Percentiles rank a stretch among this genome's conserved stretches.
Conservation (phyloP, 2,888 invertebrate genomes). For the Leucozona laternaria region DNA sequence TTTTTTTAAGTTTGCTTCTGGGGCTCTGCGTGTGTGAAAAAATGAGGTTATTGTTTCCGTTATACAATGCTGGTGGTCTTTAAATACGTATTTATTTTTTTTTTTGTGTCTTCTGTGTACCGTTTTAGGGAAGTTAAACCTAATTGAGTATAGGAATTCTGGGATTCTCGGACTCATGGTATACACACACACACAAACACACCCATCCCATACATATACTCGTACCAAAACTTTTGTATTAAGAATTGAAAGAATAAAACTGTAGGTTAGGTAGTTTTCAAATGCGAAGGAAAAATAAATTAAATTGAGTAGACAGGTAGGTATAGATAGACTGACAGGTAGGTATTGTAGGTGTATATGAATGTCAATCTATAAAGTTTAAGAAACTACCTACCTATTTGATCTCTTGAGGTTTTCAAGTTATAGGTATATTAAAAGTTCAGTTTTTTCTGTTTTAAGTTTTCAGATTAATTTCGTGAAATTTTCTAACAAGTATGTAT, state of each 20-base stretch:
- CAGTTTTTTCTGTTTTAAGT: not conserved
- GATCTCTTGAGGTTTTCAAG: slow-evolving; percentile 9
- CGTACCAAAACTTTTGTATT: not conserved
- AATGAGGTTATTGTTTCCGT: slow-evolving; percentile 71
- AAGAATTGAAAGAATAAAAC: not conserved
- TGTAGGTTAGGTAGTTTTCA: not conserved
- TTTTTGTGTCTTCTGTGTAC: not conserved
- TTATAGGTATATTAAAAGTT: not conserved
- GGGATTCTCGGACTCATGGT: slow-evolving; percentile 1
- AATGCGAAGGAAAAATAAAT: not conserved
- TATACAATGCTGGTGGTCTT: slow-evolving; percentile 67
- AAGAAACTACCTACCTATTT: not conserved
- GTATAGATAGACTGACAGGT: not conserved
- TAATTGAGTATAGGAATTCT: slow-evolving; percentile 62
- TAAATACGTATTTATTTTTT: slow-evolving; percentile 27
- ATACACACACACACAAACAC: not conserved
- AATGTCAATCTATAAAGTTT: not conserved
- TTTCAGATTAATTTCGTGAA: slow-evolving; percentile 23
- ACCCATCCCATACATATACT: not conserved
- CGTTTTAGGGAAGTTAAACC: slow-evolving; percentile 52
- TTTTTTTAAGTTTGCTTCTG: not conserved
- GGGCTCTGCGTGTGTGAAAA: slow-evolving; percentile 62
- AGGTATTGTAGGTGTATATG: not conserved
- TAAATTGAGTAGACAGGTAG: slow-evolving; percentile 11
- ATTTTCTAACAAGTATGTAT: not conserved